phyloP scores from a whole-genome alignment of 1,140 invertebrate species.

The Hylyphantes graminicola region DNA sequence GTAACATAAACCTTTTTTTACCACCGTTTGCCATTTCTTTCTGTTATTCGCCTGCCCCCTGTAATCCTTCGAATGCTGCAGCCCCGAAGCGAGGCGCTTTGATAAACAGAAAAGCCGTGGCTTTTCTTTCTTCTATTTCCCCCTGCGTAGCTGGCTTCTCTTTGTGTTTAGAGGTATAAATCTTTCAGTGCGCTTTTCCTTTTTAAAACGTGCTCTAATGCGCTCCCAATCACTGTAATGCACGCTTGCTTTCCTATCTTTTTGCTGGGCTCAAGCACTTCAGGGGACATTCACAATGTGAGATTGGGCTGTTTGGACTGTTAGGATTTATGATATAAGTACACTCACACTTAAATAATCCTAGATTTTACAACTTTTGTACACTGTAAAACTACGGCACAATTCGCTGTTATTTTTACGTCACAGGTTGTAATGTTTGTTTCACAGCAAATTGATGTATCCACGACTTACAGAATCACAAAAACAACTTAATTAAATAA shows the following conservation, averaged over 20 bases:
- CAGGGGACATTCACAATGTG: constrained; percentile 15
- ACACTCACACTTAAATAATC: too few relatives aligned
- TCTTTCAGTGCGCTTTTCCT: constrained; percentile 59
- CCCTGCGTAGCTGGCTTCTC: constrained; percentile 50
- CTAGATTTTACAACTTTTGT: too few relatives aligned
- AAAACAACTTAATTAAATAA: too few relatives aligned
- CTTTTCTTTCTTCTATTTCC: constrained; percentile 49
- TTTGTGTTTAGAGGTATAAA: constrained; percentile 59
- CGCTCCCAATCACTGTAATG: constrained; percentile 60
- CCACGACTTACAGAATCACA: too few relatives aligned
- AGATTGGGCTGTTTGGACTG: too few relatives aligned
- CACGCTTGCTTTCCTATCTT: constrained; percentile 60
- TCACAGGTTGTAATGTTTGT: too few relatives aligned
- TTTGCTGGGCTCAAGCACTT: constrained; percentile 40
- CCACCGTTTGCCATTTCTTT: constrained; percentile 43
- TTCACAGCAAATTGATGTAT: too few relatives aligned
- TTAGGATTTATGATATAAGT: too few relatives aligned
- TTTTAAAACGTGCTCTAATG: constrained; percentile 61
- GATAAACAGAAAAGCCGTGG: constrained; percentile 59
- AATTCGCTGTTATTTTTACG: too few relatives aligned
- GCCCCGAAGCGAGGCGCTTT: constrained; percentile 52
- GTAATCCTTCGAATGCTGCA: constrained; percentile 31
- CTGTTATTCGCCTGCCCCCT: constrained; percentile 55
- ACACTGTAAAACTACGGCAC: too few relatives aligned
- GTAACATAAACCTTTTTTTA: too few relatives aligned